Evolutionary conservation across 2,888 invertebrate genomes (phyloP).

Genomic region (Malachius bipustulatus): DNA sequence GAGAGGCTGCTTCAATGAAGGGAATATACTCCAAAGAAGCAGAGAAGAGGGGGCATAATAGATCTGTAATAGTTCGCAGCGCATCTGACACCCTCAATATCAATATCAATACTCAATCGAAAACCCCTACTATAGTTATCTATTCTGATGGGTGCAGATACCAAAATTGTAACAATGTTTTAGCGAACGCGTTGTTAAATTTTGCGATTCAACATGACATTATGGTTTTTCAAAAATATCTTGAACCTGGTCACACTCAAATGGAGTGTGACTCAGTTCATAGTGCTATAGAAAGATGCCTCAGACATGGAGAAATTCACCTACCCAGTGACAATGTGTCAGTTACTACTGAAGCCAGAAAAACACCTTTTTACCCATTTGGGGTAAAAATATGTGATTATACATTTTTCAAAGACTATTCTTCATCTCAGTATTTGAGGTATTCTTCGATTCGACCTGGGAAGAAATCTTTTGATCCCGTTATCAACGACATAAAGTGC

Average conservation of each 20-base stretch:
- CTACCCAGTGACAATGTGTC: constrained; percentile 1
- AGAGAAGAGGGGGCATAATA: no score
- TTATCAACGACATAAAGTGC: background rate
- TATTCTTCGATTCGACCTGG: background rate
- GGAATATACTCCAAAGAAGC: no score
- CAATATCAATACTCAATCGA: no score
- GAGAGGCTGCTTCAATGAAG: no score
- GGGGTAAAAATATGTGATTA: background rate
- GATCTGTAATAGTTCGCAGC: no score
- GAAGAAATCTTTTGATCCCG: background rate
- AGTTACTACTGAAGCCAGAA: background rate
- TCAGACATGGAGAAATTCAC: background rate
- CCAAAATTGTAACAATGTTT: constrained; percentile 1
- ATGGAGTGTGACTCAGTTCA: constrained; percentile 1
- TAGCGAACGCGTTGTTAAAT: background rate
- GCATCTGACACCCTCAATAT: no score
- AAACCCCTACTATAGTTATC: background rate
- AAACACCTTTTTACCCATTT: background rate
- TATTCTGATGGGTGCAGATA: background rate
- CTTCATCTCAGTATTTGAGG: background rate
- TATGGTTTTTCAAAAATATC: background rate
- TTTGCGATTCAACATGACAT: background rate
- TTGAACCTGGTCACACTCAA: background rate
- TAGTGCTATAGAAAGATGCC: background rate
- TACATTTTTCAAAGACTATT: background rate